Conservation (phyloP, 2,888 invertebrate genomes). For the Prionchulus punctatus region DNA sequence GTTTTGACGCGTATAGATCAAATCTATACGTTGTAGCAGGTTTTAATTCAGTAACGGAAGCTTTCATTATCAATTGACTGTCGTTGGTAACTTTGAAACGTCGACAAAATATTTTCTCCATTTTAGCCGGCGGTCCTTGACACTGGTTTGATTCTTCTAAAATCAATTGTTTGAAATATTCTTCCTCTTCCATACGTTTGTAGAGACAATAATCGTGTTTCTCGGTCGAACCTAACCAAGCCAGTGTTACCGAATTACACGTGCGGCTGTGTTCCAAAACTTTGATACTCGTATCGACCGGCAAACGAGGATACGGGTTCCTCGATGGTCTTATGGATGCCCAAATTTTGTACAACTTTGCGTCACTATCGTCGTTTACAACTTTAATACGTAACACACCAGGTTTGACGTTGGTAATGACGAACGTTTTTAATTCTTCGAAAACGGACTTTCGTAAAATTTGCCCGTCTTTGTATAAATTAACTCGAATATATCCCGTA, state of each 20-base stretch:
- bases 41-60: slow-evolving; percentile 23
- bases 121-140: slow-evolving; percentile 1
- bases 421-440: slow-evolving; percentile 1
- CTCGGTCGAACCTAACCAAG: slow-evolving; percentile 23
- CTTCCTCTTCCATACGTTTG: slow-evolving; percentile 19
- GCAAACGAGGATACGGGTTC: slow-evolving; percentile 22
- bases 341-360: slow-evolving; percentile 11
- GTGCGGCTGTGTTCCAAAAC: slow-evolving; percentile 22
- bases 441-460: slow-evolving; percentile 28
- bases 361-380: slow-evolving; percentile 6
- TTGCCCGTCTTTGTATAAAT: slow-evolving; percentile 26
- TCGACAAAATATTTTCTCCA: slow-evolving; percentile 16
- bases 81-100: neutral
- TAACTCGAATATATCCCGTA: slow-evolving; percentile 9
- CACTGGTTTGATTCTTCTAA: slow-evolving; percentile 8
- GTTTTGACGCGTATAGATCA: slow-evolving; percentile 26
- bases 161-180: slow-evolving; percentile 9
- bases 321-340: slow-evolving; percentile 10
- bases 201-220: slow-evolving; percentile 27
- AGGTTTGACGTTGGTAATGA: slow-evolving; percentile 3
- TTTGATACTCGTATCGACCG: slow-evolving; percentile 22
- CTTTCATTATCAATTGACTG: slow-evolving; percentile 16
- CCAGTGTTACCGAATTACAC: slow-evolving; percentile 28
- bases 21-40: slow-evolving; percentile 26
- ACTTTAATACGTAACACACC: slow-evolving; percentile 8